Conservation (phyloP, 2,888 invertebrate genomes). For the Oxytorus armatus region DNA sequence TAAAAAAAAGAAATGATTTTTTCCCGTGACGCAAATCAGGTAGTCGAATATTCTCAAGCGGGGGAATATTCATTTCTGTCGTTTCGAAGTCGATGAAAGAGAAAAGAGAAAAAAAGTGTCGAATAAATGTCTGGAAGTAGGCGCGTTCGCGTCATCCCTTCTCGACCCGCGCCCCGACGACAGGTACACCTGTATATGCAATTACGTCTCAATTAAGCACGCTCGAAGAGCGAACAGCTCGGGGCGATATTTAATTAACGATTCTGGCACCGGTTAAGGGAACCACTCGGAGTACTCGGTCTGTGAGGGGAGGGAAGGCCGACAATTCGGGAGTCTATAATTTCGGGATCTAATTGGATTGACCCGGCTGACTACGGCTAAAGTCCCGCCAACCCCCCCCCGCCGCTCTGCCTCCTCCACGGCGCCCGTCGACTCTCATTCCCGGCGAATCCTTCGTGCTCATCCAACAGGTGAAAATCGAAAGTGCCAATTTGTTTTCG, state of each 20-base stretch:
- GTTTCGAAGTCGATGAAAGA: not conserved
- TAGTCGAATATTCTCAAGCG: too few species aligned
- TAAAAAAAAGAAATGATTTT: too few species aligned
- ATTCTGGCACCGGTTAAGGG: conserved; percentile 60
- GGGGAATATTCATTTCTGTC: not conserved
- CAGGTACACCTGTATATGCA: conserved; percentile 64
- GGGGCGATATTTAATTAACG: conserved; percentile 62
- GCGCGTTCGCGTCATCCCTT: conserved; percentile 8
- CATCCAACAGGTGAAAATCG: conserved; percentile 61
- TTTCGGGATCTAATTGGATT: conserved; percentile 64
- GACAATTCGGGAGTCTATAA: conserved; percentile 60
- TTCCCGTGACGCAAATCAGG: too few species aligned
- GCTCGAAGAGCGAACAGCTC: conserved; percentile 60
- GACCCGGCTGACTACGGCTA: conserved; percentile 49
- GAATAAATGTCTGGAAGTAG: conserved; percentile 19
- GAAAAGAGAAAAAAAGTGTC: conserved; percentile 11
- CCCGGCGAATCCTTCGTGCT: too few species aligned
- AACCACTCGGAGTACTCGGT: conserved; percentile 42
- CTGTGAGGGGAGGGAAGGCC: conserved; percentile 30
- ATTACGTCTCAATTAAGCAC: conserved; percentile 67
- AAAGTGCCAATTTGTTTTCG: conserved; percentile 37
- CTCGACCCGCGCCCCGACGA: too few species aligned
- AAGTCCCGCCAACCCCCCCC: not conserved
- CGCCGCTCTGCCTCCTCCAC: conserved; percentile 10
- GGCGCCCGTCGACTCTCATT: not conserved